A percentile compares a stretch with the other conserved stretches of the same genome.
Evolutionary conservation across 2,888 invertebrate species (phyloP).

Genomic region (Drosophila melanosoma): DNA sequence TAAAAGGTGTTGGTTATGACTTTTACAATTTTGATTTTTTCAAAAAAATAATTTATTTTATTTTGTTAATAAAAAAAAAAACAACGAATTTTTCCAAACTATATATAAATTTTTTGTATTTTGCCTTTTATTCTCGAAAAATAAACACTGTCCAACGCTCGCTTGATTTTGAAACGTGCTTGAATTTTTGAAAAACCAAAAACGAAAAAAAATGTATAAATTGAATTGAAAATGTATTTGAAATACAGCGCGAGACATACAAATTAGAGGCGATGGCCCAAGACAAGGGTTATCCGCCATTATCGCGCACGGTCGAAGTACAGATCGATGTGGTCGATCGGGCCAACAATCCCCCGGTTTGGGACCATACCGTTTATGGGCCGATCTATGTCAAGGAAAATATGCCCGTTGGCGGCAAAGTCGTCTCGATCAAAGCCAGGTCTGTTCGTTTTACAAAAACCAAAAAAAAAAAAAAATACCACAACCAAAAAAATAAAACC

Average conservation of each 20-base stretch:
- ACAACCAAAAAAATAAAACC: constrained; percentile 29
- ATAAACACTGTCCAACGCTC: constrained; percentile 51
- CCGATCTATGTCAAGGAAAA: constrained; percentile 99
- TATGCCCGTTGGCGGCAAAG: constrained; percentile 98
- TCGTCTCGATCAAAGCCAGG: constrained; percentile 99
- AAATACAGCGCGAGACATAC: constrained; percentile 95
- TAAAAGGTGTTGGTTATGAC: constrained; percentile 58
- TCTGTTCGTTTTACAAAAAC: constrained; percentile 87
- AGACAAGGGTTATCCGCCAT: constrained; percentile 98
- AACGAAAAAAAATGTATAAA: constrained; percentile 7
- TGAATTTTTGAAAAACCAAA: constrained; percentile 51
- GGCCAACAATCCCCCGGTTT: constrained; percentile 98
- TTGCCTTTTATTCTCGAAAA: constrained; percentile 66
- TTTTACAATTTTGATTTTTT: constrained; percentile 37
- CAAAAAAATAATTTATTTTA: constrained; percentile 13
- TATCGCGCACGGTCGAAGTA: constrained; percentile 98
- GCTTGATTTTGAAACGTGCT: constrained; percentile 67
- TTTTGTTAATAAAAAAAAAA: constrained; percentile 34
- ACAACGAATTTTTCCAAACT: constrained; percentile 31
- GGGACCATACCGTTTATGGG: constrained; percentile 98
- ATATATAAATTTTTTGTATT: constrained; percentile 63
- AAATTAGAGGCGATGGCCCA: constrained; percentile 99
- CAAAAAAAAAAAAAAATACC: constrained; percentile 24
- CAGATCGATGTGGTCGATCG: constrained; percentile 99
- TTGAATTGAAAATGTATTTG: constrained; percentile 48